Evolutionary conservation across 2,113 vertebrate genomes (phyloP).

Genomic region (Periophthalmus modestus): DNA sequence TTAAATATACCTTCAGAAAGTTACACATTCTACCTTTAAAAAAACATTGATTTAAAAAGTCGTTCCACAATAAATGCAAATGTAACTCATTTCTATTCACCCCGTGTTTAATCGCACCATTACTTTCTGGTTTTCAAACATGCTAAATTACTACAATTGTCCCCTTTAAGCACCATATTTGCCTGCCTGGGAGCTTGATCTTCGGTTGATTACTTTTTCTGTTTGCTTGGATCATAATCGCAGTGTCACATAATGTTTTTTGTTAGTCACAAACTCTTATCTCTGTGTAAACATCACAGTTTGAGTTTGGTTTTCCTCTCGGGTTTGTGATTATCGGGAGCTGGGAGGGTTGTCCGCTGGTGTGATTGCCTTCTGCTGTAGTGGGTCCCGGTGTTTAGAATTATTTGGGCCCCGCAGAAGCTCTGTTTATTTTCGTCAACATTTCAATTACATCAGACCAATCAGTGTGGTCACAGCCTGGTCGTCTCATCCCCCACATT

Average conservation of each 20-base stretch:
- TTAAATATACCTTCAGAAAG: too few relatives aligned
- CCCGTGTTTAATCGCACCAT: constrained; percentile 17
- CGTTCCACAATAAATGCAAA: too few relatives aligned
- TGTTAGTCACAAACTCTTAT: constrained; percentile 46
- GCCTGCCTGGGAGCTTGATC: constrained; percentile 56
- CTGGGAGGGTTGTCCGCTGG: constrained; percentile 42
- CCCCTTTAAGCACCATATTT: constrained; percentile 40
- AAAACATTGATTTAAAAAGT: too few relatives aligned
- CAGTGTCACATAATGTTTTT: constrained; percentile 36
- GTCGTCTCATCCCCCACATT: constrained; percentile 61
- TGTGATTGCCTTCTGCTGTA: constrained; percentile 58
- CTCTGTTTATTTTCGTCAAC: constrained; percentile 70
- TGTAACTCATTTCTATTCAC: not conserved
- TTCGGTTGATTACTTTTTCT: constrained; percentile 46
- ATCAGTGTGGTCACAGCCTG: constrained; percentile 72
- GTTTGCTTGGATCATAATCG: constrained; percentile 36
- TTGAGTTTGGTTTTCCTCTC: constrained; percentile 29
- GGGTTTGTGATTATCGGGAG: constrained; percentile 49
- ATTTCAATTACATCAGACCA: constrained; percentile 71
- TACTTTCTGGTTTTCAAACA: not conserved
- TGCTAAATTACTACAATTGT: constrained; percentile 31
- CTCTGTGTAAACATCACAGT: constrained; percentile 65
- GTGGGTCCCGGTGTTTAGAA: constrained; percentile 47
- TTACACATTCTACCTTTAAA: too few relatives aligned
- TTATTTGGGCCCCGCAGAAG: constrained; percentile 60